Conservation (phyloP, 2,888 invertebrate genomes). For the Drosophila ustulata region DNA sequence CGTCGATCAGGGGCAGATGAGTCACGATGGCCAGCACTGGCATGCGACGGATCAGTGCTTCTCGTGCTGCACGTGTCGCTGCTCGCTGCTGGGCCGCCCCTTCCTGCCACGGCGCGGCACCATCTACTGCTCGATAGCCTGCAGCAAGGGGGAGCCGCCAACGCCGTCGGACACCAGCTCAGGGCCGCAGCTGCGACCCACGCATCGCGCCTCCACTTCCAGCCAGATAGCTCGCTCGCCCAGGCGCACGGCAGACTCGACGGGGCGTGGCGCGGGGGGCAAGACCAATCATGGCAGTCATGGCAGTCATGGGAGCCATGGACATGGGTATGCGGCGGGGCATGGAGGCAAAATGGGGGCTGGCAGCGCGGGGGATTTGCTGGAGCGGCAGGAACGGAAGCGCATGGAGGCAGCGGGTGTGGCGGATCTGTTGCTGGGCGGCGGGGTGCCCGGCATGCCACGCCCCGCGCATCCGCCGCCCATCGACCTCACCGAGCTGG, state of each 20-base stretch:
- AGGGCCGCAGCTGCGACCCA: constrained; percentile 88
- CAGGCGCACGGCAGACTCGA: constrained; percentile 58
- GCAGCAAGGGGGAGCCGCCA: constrained; percentile 95
- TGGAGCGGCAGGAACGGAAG: constrained; percentile 80
- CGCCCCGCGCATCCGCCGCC: constrained; percentile 88
- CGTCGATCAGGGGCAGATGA: constrained; percentile 99
- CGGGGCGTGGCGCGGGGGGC: constrained; percentile 83
- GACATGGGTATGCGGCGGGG: constrained; percentile 8
- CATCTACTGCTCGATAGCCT: constrained; percentile 97
- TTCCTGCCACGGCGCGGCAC: constrained; percentile 96
- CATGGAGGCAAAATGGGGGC: constrained; percentile 57
- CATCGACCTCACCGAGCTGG: constrained; percentile 87
- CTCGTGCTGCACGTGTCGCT: constrained; percentile 94
- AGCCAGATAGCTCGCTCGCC: constrained; percentile 86
- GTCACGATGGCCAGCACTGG: constrained; percentile 99
- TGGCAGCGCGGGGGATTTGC: constrained; percentile 79
- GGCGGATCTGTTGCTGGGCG: constrained; percentile 81
- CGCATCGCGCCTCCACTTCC: constrained; percentile 85
- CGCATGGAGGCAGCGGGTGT: constrained; percentile 78
- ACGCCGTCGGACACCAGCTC: constrained; percentile 92
- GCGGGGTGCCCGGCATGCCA: constrained; percentile 77
- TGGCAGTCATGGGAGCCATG: constrained; percentile 43
- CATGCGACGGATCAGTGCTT: constrained; percentile 98
- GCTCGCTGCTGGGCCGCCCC: constrained; percentile 92
- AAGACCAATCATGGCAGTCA: constrained; percentile 25